Base-by-base conservation (phyloP, 2,888 invertebrate species). In the Oasisia sp. region DNA sequence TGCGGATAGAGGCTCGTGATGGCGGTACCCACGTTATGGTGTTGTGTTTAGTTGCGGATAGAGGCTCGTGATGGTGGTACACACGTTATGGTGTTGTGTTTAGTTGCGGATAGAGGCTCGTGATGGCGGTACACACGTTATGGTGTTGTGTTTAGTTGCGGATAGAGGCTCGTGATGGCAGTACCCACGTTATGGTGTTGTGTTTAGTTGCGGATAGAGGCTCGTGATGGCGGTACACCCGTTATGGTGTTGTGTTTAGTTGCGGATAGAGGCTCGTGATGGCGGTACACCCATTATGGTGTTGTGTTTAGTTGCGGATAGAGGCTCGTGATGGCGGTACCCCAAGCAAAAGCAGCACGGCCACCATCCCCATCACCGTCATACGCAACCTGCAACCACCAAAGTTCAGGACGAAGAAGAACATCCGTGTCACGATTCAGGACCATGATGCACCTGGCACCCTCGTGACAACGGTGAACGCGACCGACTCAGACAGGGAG, bases 371-470 rank as follows among this genome's bases (percentile, higher is more conserved):
- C 0, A 94, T 96, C 91, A 94, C 92, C 4, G 95, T 96, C 9
- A 93, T 93, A n/a, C 94, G 95, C 32, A 96, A 96, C 94, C 92
- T 95, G 56, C 92, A 94, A 74, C 91, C 93, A 8, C 96, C 96
- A 11, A 89, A 38, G 9, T 95, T 95, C 92, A 89, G 44, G 14
- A 91, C 89, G 8, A 38, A 92, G 8, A 38, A 92, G 74, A 93
- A 91, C 89, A 91, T 92, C n/a, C 91, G 93, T 32, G 91, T 92
- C 32, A 92, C 92, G 19, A 93, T 95, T 91, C 94, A 94, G 44
- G 95, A 95, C 93, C 95, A 94, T 89, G 93, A 94, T 5, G 92
- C 93, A 19, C 94, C 94, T 56, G 95, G 95, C 7, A 92, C 94
- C 9, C 92, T 74, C 50, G 94, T 95, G 32, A 94, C 94, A 90